Evolutionary conservation across 1,140 invertebrate species (phyloP).

Genomic region (Lordiphosa stackelbergi): DNA sequence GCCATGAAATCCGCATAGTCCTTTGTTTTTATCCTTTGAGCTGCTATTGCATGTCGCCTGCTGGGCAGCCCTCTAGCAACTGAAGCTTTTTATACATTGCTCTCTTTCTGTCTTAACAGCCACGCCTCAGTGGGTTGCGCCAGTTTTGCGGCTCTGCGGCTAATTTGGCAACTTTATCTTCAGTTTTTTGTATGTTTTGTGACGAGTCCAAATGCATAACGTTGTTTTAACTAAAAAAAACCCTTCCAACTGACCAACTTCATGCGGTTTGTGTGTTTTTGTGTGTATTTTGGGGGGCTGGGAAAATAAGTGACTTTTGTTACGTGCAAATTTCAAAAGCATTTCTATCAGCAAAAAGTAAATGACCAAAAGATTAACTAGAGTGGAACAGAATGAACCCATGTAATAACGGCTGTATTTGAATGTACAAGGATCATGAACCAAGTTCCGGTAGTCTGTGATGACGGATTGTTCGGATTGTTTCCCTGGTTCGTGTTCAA

Average conservation of each 20-base stretch:
- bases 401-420: too few relatives aligned
- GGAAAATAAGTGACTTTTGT: slow-evolving; percentile 47
- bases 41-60: slow-evolving; percentile 50
- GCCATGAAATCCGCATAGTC: slow-evolving; percentile 39
- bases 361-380: slow-evolving; percentile 6
- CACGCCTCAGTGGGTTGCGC: slow-evolving; percentile 24
- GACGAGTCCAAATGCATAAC: slow-evolving; percentile 62
- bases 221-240: slow-evolving; percentile 58
- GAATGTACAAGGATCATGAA: too few relatives aligned
- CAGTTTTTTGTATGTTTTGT: slow-evolving; percentile 22
- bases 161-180: slow-evolving; percentile 65
- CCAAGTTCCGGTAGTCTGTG: too few relatives aligned
- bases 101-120: slow-evolving; percentile 12
- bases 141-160: slow-evolving; percentile 47
- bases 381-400: slow-evolving; percentile 10
- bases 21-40: slow-evolving; percentile 34
- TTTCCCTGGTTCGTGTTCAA: too few relatives aligned
- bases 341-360: slow-evolving; percentile 1
- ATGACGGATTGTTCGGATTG: too few relatives aligned
- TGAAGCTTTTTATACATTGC: slow-evolving; percentile 49
- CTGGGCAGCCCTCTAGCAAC: slow-evolving; percentile 27
- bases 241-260: slow-evolving; percentile 62
- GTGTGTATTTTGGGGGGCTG: slow-evolving; percentile 7
- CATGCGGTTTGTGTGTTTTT: slow-evolving; percentile 49
- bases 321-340: slow-evolving; percentile 34